These are phyloP conservation scores for Rostratula benghalensis DNA, from an alignment of 2,113 vertebrate species.

Conservation along the genomic window DNA sequence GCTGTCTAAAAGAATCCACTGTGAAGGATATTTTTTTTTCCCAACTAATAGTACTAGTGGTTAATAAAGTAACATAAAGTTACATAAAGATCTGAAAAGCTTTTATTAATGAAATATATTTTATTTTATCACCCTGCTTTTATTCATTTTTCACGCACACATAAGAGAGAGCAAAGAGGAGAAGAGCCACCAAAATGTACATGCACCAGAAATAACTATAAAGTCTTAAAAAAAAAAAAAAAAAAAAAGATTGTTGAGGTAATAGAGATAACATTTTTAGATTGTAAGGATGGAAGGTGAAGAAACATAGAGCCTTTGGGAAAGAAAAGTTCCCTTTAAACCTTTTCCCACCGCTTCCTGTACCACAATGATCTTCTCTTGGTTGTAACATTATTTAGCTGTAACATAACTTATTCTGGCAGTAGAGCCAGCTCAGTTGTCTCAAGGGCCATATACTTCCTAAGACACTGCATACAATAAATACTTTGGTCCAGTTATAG, in stretches of 20 bases:
- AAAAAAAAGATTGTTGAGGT: not conserved
- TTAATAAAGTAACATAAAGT: constrained; percentile 22
- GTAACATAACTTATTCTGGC: constrained; percentile 19
- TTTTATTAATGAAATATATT: constrained; percentile 24
- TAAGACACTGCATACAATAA: not conserved
- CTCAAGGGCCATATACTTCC: constrained; percentile 19
- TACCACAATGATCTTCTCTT: not conserved
- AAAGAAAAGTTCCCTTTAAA: constrained; percentile 28
- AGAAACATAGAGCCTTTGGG: constrained; percentile 34
- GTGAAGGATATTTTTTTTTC: not conserved
- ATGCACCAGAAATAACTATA: not conserved
- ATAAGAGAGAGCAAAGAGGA: not conserved
- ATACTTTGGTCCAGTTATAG: not conserved
- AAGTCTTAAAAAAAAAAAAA: not conserved
- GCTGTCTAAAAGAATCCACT: not conserved
- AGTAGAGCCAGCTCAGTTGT: not conserved
- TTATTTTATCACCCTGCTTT: not conserved
- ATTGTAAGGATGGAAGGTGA: not conserved
- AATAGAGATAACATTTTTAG: constrained; percentile 31
- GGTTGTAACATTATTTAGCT: constrained; percentile 15
- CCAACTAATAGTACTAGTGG: not conserved
- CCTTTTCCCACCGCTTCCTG: not conserved
- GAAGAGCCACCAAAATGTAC: not conserved
- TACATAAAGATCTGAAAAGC: not conserved
- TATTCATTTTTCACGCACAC: not conserved